A percentile compares a stretch with the other conserved stretches of the same genome.
Conservation (phyloP, 2,113 vertebrate species). For the Aythya baeri region DNA sequence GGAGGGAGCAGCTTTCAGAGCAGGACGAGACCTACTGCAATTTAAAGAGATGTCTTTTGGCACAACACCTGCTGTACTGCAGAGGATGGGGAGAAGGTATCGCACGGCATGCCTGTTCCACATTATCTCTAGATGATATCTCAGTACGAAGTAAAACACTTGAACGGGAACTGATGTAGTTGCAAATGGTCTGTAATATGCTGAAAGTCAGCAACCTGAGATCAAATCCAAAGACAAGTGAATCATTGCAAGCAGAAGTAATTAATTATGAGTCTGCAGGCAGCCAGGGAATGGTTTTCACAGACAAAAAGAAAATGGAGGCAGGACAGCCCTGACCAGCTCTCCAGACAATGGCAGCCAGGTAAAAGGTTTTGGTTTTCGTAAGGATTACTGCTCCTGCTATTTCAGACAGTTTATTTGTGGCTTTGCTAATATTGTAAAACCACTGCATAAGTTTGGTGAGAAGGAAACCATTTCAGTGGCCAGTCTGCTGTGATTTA, state of each 20-base stretch:
- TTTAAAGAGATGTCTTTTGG: neutral
- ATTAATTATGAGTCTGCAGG: neutral
- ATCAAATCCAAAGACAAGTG: neutral
- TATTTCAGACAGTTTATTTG: slow-evolving; percentile 1
- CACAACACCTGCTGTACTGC: slow-evolving; percentile 6
- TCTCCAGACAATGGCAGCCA: neutral
- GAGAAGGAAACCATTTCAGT: neutral
- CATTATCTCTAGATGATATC: neutral
- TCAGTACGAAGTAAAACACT: neutral
- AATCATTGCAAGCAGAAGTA: neutral
- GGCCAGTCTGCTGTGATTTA: neutral
- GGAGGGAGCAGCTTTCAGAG: neutral
- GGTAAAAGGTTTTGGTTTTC: neutral
- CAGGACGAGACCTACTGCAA: neutral
- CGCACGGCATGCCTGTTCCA: neutral
- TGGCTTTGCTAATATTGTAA: slow-evolving; percentile 17
- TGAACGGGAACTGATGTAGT: neutral
- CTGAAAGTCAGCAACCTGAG: neutral
- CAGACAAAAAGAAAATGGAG: neutral
- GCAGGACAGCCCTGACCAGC: neutral
- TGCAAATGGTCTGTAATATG: neutral
- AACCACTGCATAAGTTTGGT: neutral
- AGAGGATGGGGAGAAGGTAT: neutral
- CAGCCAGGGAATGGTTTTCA: neutral
- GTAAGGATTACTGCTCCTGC: neutral